phyloP scores from a whole-genome alignment of 35 echinoderm and acorn worm genomes.

The Anneissia japonica region DNA sequence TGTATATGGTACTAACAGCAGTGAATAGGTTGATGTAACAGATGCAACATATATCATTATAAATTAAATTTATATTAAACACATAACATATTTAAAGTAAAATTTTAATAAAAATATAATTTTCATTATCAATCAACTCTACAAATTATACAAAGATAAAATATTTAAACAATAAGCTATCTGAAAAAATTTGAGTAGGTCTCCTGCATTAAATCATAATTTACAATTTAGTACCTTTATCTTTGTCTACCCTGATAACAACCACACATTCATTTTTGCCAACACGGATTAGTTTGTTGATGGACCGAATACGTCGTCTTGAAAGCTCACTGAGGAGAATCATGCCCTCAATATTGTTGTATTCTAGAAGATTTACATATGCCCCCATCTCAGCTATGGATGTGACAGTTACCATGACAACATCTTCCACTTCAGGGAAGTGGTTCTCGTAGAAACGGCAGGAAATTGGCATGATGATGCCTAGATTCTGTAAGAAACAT shows the following conservation, averaged over 20 bases:
- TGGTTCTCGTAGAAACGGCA: conserved; percentile 96
- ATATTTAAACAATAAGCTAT: no score
- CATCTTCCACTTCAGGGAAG: conserved; percentile 80
- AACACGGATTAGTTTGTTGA: conserved; percentile 98
- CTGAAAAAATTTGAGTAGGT: no score
- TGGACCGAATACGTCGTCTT: conserved; percentile 92
- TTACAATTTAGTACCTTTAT: no score
- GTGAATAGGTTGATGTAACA: no score
- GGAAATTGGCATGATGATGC: conserved; percentile 64
- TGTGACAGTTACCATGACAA: conserved; percentile 92
- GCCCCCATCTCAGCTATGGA: conserved; percentile 99
- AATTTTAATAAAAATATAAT: no score
- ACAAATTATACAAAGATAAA: no score
- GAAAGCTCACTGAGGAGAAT: conserved; percentile 93
- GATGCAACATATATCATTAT: no score
- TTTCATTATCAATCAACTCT: no score
- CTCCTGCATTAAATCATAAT: no score
- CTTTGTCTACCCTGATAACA: conserved; percentile 97
- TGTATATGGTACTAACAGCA: no score
- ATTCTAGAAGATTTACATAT: conserved; percentile 81
- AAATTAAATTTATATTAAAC: no score
- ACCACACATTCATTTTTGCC: conserved; percentile 94
- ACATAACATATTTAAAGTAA: no score
- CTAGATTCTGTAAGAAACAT: neutral
- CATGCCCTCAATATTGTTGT: conserved; percentile 97